Evolutionary conservation across 2,113 vertebrate genomes (phyloP).

Genomic region (Sialia sialis): DNA sequence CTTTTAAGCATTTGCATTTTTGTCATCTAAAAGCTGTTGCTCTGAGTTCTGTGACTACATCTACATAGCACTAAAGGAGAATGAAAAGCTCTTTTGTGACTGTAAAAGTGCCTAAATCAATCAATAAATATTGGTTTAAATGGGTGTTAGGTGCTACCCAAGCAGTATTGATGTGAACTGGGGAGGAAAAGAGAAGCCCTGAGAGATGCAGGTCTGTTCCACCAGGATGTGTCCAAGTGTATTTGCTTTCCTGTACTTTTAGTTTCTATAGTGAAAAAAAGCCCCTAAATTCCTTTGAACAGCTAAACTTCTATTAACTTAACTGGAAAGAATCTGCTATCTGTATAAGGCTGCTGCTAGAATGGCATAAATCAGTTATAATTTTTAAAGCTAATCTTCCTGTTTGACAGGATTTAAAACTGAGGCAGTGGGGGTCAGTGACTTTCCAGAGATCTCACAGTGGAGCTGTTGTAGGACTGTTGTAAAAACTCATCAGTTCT

Average conservation of each 20-base stretch:
- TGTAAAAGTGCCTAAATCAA: not conserved
- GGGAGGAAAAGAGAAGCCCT: not conserved
- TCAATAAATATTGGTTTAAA: slow-evolving; percentile 24
- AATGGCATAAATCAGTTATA: not conserved
- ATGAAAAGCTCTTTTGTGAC: not conserved
- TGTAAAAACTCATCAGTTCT: not conserved
- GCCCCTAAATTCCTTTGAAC: not conserved
- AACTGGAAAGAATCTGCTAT: not conserved
- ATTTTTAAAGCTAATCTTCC: not conserved
- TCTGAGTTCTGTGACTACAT: not conserved
- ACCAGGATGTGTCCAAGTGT: not conserved
- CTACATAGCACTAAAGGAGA: not conserved
- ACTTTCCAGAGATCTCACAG: not conserved
- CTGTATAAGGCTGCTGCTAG: not conserved
- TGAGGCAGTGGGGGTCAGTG: not conserved
- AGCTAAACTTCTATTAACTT: not conserved
- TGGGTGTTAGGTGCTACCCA: not conserved
- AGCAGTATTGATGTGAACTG: not conserved
- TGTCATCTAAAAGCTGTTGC: not conserved
- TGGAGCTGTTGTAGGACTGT: not conserved
- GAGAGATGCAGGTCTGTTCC: not conserved
- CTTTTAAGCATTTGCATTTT: not conserved
- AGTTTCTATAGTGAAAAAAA: not conserved
- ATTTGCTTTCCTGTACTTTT: not conserved
- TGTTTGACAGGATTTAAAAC: not conserved